Conservation (phyloP, 2,797 vertebrate species). For the Hybognathus amarus region DNA sequence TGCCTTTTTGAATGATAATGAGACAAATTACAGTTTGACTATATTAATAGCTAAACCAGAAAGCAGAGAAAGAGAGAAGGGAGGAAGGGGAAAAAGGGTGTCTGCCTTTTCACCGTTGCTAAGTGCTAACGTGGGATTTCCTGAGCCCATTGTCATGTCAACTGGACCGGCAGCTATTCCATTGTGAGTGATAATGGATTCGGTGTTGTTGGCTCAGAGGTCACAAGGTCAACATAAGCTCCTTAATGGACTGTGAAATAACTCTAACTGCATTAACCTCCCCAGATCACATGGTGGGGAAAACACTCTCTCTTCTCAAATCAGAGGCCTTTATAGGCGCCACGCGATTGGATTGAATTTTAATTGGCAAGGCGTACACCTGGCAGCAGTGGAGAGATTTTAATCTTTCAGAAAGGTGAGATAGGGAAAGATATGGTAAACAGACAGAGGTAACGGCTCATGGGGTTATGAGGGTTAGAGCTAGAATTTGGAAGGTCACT, state of each 20-base stretch:
- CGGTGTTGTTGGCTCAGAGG: constrained; percentile 96
- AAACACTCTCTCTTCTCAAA: constrained; percentile 87
- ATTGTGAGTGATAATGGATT: constrained; percentile 99
- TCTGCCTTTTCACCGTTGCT: constrained; percentile 68
- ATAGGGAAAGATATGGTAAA: constrained; percentile 57
- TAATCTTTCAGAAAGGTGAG: constrained; percentile 70
- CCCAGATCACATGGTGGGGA: constrained; percentile 89
- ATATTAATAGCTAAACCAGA: constrained; percentile 84
- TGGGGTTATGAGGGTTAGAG: constrained; percentile 40
- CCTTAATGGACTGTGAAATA: constrained; percentile 99
- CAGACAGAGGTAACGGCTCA: constrained; percentile 49
- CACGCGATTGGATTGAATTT: constrained; percentile 97
- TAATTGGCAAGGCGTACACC: constrained; percentile 89
- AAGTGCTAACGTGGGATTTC: constrained; percentile 91
- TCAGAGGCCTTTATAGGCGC: constrained; percentile 85
- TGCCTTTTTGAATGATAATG: constrained; percentile 88
- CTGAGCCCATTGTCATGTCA: constrained; percentile 83
- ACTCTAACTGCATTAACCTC: constrained; percentile 99
- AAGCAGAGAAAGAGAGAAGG: constrained; percentile 81
- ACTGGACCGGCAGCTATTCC: constrained; percentile 82
- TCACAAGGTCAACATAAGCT: constrained; percentile 97
- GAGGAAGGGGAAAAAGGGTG: constrained; percentile 50
- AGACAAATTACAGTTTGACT: constrained; percentile 84
- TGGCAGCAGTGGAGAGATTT: constrained; percentile 71
- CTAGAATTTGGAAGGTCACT: constrained; percentile 47